Conservation (phyloP, 2,797 vertebrate species). For the Craterocephalus amniculus region DNA sequence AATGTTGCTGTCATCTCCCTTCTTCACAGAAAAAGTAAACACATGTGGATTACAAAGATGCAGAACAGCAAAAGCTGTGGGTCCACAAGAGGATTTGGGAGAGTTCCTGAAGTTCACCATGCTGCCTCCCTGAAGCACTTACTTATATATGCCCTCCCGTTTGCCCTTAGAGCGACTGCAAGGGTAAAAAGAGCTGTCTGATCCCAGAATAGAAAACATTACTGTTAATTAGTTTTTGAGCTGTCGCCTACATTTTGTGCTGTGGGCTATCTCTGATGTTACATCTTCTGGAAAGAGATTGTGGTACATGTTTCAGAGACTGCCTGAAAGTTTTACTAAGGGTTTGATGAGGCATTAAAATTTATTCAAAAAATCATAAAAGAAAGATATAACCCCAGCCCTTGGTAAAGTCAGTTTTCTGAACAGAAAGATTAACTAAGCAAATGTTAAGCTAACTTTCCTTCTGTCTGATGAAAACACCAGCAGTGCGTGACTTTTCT, state of each 20-base stretch:
- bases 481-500: neutral
- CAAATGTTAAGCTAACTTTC: neutral
- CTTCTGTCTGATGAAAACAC: neutral
- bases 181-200: neutral
- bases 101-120: constrained; percentile 10
- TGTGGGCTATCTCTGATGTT: neutral
- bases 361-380: neutral
- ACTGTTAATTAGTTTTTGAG: no score
- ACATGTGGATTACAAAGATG: neutral
- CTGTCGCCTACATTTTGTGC: no score
- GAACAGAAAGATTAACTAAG: no score
- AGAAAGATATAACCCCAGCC: neutral
- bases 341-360: neutral
- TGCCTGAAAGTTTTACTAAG: neutral
- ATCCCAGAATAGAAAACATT: neutral
- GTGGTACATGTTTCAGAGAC: neutral
- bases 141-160: neutral
- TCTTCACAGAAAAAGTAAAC: no score
- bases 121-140: neutral
- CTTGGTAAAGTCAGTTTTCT: neutral
- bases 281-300: neutral
- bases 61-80: constrained; percentile 8
- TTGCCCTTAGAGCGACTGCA: neutral
- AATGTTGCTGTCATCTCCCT: no score
- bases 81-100: neutral